Base-by-base conservation (phyloP, 1,140 invertebrate species). In the Danaus melanippus region DNA sequence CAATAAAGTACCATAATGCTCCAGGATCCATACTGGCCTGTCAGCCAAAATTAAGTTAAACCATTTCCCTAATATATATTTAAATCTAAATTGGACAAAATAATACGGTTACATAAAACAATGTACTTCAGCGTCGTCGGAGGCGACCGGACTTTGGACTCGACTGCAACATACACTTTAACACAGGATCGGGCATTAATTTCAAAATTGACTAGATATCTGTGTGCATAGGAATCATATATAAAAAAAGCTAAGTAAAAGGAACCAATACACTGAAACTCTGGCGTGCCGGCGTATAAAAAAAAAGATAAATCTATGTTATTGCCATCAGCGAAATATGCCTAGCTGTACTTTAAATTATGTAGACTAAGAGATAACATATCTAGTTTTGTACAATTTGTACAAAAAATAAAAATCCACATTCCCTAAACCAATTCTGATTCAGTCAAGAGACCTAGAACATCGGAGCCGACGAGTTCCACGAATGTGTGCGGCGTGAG, bases 121-220 rank as follows among this genome's bases (percentile, higher is more conserved):
- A 79, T 84, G 79, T 82, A 84, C 72, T 84, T 81, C 65, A 67
- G 74, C 74, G 71, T 76, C 64, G 71, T 73, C 71, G 58, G 69
- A 74, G 71, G 67, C 69, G 68, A 75, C 62, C 66, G 68, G 76
- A 74, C 53, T 73, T 70, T 67, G 73, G 73, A 76, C 67, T 79
- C 69, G 62, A 78, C 60, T 62, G 65, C 71, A 64, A 72, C 74
- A 63, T 58, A 66, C 66, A 65, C 66, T 65, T 69, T 55, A 74
- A 76, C 75, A 72, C 78, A 74, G 74, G 73, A 60, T 74, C 66
- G 73, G 77, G 71, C 73, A 74, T 74, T 83, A 84, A 84, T 84
- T 86, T 84, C 79, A 84, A 79, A 84, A 84, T 86, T 86, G 84
- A 86, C 84, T 86, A 86, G 84, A 86, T 83, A 79, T 75, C 80